These are phyloP conservation scores for Enteromius thamalakanensis DNA, from an alignment of 2,797 vertebrate genomes.

Conservation along the genomic window DNA sequence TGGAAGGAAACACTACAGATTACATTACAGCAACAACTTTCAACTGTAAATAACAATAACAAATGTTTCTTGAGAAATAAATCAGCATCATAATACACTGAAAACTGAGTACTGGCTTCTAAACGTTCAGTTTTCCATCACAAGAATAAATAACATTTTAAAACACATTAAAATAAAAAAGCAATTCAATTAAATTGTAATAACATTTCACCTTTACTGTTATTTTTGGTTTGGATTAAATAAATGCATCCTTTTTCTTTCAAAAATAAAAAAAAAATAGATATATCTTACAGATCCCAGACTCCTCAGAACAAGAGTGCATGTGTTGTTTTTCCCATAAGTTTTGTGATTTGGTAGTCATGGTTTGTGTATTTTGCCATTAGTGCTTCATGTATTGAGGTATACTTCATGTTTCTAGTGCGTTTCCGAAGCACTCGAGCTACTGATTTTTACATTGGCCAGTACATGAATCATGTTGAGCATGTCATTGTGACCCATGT, in stretches of 20 bases:
- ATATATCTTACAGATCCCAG: neutral
- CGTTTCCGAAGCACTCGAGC: neutral
- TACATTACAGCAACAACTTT: neutral
- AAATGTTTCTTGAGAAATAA: neutral
- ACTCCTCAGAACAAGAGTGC: neutral
- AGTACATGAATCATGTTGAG: neutral
- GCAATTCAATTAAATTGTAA: neutral
- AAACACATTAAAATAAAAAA: neutral
- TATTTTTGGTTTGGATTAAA: neutral
- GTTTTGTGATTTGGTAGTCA: neutral
- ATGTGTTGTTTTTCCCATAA: neutral
- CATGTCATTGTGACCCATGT: slow-evolving; percentile 13
- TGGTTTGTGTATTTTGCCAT: neutral
- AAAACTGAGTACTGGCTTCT: neutral
- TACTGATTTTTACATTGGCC: neutral
- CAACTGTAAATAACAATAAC: too few species aligned
- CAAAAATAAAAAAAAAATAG: neutral
- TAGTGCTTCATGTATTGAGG: neutral
- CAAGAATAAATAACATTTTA: neutral
- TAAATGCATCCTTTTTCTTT: neutral
- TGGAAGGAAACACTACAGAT: neutral
- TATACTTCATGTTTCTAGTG: neutral
- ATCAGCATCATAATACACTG: neutral
- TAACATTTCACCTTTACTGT: neutral
- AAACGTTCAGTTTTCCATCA: neutral